phyloP scores from a whole-genome alignment of 2,888 invertebrate species.

The Xestoiulus laeticollis region DNA sequence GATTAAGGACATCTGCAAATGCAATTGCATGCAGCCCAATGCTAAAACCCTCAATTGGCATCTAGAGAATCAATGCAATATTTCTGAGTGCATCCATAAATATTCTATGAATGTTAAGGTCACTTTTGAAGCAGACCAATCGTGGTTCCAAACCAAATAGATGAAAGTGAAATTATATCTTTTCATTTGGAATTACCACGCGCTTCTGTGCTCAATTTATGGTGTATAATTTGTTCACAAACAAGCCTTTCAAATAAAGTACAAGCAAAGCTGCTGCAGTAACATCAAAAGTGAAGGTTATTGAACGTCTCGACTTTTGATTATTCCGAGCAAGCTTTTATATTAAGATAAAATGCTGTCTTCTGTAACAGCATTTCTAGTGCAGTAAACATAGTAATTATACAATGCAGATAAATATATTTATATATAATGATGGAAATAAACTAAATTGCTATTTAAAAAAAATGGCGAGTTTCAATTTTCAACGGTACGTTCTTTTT shows the following conservation, averaged over 20 bases:
- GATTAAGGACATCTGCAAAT: too few species aligned
- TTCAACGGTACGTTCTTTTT: background rate
- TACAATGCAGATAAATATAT: background rate
- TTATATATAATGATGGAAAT: background rate
- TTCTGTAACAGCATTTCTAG: background rate
- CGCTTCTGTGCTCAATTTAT: background rate
- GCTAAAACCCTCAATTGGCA: too few species aligned
- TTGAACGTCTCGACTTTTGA: constrained; percentile 27
- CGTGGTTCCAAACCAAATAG: background rate
- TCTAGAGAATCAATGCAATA: too few species aligned
- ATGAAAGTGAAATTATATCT: background rate
- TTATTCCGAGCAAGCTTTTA: background rate
- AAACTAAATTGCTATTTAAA: background rate
- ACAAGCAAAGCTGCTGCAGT: background rate
- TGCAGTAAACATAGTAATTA: background rate
- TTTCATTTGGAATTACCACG: background rate
- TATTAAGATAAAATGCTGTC: background rate
- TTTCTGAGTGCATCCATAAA: too few species aligned
- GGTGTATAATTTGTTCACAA: background rate
- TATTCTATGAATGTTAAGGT: background rate
- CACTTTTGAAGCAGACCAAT: background rate
- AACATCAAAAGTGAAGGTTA: background rate
- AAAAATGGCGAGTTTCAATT: background rate
- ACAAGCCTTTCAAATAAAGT: background rate
- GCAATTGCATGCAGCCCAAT: too few species aligned